Conservation (phyloP, 2,797 vertebrate species). For the Sternotherus odoratus region DNA sequence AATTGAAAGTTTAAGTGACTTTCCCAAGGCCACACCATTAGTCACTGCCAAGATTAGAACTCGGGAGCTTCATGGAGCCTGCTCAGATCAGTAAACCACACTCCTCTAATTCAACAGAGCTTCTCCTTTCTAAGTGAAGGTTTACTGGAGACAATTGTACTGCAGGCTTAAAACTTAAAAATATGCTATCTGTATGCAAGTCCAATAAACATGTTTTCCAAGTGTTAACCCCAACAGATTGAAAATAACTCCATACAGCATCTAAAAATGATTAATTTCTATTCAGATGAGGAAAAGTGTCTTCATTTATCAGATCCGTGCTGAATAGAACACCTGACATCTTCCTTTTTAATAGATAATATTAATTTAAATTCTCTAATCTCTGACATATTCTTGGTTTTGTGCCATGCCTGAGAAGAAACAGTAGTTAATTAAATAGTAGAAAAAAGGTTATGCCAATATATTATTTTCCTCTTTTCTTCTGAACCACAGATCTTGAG, state of each 20-base stretch:
- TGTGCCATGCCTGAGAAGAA: not conserved
- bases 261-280: conserved; percentile 55
- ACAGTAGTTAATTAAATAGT: not conserved
- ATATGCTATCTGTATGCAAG: conserved; percentile 37
- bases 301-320: conserved; percentile 27
- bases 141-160: conserved; percentile 40
- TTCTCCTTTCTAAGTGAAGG: conserved; percentile 41
- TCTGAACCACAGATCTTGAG: not conserved
- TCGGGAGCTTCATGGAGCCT: not conserved
- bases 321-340: conserved; percentile 38
- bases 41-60: not conserved
- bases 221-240: conserved; percentile 58
- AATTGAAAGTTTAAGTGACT: too few species aligned
- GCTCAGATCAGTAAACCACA: not conserved
- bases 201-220: conserved; percentile 31
- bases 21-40: too few species aligned
- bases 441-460: not conserved
- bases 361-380: conserved; percentile 26
- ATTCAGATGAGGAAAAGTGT: conserved; percentile 61
- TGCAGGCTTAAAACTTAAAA: conserved; percentile 44
- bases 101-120: not conserved
- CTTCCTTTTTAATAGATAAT: not conserved
- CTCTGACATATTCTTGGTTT: not conserved
- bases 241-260: conserved; percentile 58
- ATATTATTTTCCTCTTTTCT: not conserved